Base-by-base conservation (phyloP, 2,888 invertebrate species). In the Myopa tessellatipennis region DNA sequence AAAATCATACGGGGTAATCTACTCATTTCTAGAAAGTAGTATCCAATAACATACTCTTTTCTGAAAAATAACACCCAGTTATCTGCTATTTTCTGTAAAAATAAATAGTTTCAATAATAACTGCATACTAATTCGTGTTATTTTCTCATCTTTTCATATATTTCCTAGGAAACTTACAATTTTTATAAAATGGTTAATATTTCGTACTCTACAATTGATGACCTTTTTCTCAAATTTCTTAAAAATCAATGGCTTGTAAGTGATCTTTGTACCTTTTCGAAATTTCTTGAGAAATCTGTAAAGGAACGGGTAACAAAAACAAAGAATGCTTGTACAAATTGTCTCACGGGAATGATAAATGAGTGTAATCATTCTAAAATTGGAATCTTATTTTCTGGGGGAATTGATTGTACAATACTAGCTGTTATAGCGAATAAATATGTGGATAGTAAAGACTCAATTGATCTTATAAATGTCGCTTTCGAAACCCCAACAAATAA, bases 391-490 rank as follows among this genome's bases (percentile, higher is more conserved):
- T 99, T 98, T 90, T 99, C 99, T 80, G 99, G 99, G 61, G 98
- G 98, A 18, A 91, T 99, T 60, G 99, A 99, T 90, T 98, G 98
- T 79, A 93, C 97, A n/a, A 92, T 98, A 82, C 89, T 99, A 81
- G 95, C 98, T 45, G 90, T 93, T 69, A 86, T 98, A 69, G 94
- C 95, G 8, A 92, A 96, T 86, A 92, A 92, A 90, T 94, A 91
- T 89, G 89, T 95, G 26, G 90, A 92, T 1, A 84, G 84, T 78
- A 85, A 90, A 73, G 93, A 95, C 85, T 91, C 94, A 36, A 96
- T 99, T 83, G 98, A 98, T 88, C 91, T 99, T 34, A 91, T 98
- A 52, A 99, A 98, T 91, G 97, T 98, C n/a, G 96, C 98, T 26
- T 98, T 98, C 90, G 93, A 87, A 80, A 34, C 74, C 6, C 45